Percentiles rank a stretch among this genome's conserved stretches.
phyloP scores from a whole-genome alignment of 2,113 vertebrate genomes.

The Zingel zingel region DNA sequence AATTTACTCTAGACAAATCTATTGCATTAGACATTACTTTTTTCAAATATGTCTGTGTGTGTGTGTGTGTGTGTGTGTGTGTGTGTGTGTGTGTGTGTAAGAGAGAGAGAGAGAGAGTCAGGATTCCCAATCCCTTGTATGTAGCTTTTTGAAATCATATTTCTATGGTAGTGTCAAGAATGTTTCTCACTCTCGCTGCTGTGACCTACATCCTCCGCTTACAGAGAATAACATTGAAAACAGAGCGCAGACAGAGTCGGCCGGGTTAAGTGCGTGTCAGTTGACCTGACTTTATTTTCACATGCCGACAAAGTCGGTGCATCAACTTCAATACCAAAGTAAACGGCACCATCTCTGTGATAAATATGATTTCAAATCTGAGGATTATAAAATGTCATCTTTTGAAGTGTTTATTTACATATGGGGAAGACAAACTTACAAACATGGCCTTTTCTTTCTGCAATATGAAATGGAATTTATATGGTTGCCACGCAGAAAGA shows the following conservation, averaged over 20 bases:
- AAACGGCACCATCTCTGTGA: conserved; percentile 31
- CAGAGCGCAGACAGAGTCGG: no score
- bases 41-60: neutral
- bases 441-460: neutral
- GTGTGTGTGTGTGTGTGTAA: neutral
- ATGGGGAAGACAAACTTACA: neutral
- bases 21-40: neutral
- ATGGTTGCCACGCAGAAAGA: conserved; percentile 55
- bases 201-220: conserved; percentile 39
- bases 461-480: conserved; percentile 69
- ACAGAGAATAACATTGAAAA: no score
- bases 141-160: conserved; percentile 15
- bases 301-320: neutral
- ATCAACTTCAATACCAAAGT: neutral
- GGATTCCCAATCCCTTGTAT: neutral
- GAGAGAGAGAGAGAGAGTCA: neutral
- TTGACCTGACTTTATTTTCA: conserved; percentile 8
- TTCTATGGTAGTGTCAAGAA: conserved; percentile 12
- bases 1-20: neutral
- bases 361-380: neutral
- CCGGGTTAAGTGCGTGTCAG: no score
- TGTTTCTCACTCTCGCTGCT: neutral
- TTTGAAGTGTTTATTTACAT: neutral
- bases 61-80: no score
- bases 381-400: neutral